Conservation (phyloP, 2,113 vertebrate species). For the Cyanistes caeruleus region DNA sequence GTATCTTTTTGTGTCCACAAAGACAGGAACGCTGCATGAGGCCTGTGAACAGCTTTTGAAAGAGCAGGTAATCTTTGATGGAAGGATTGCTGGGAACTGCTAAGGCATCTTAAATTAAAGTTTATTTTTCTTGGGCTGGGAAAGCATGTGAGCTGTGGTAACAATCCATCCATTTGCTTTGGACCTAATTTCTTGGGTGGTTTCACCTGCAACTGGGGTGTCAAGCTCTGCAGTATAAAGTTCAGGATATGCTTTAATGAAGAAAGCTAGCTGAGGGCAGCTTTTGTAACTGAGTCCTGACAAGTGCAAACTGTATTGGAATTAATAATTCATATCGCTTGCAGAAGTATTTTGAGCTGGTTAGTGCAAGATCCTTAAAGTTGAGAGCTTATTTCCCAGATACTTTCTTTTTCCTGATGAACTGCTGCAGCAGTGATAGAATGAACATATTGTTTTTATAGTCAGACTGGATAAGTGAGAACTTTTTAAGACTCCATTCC, state of each 20-base stretch:
- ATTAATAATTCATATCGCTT: neutral
- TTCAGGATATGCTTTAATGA: neutral
- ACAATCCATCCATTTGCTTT: neutral
- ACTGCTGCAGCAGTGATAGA: neutral
- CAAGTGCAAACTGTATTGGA: neutral
- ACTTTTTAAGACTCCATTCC: neutral
- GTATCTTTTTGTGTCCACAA: slow-evolving; percentile 96
- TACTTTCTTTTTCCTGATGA: neutral
- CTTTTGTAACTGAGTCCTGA: neutral
- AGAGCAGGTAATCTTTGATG: slow-evolving; percentile 85
- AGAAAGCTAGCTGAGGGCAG: neutral
- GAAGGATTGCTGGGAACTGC: neutral
- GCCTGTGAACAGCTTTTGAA: slow-evolving; percentile 96
- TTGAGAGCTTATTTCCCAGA: neutral
- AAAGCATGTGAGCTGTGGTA: neutral
- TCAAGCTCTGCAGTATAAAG: neutral
- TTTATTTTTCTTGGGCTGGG: neutral
- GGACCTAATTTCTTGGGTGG: neutral
- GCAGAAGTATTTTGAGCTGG: neutral
- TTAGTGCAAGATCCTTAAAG: neutral
- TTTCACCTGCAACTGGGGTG: neutral
- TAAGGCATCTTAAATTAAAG: neutral
- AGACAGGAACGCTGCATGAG: slow-evolving; percentile 93
- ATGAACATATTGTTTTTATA: neutral
- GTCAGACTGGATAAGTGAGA: neutral